Evolutionary conservation across 2,888 invertebrate species (phyloP), one percentile per base, ranked within the genome.

Genomic region (Ommatoiulus sabulosus): DNA sequence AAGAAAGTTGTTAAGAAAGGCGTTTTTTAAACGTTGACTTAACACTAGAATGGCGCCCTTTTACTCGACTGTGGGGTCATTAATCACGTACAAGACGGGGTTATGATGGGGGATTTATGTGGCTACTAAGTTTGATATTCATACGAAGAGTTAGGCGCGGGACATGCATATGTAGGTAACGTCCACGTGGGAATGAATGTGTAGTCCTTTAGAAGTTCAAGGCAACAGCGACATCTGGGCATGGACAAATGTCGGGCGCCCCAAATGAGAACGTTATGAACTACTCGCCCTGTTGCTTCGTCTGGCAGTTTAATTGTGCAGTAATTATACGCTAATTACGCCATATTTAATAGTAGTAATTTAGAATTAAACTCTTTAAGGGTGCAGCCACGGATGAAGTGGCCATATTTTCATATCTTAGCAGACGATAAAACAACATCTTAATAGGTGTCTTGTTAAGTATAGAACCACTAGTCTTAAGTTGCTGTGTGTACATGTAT

Each of bases 31-130:
- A 72, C 72, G 72, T 72, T 72, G 72, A 72, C 72, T 72, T 72
- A 72, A 72, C 72, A 72, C 72, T 24, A 8, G 24, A 72, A 72
- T 24, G 72, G 24, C 24, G 8, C 24, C 72, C 72, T 72, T 72
- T 48, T 24, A n/a, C 72, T 20, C 10, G 72, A 0, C 72, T 72
- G 20, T 72, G 72, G 72, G 72, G 72, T n/a, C 72, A 72, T 72
- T 72, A 72, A 72, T 72, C 72, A 72, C 72, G 72, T 72, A 24
- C 72, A 72, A 72, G 72, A 72, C 72, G 72, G 72, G 72, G 72
- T 72, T 72, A 24, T 72, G 72, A 72, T 72, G 72, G 72, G 72
- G 24, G 72, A 72, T 72, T 72, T 24, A 72, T 72, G 72, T 72
- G 72, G 72, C 72, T 20, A 24, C 72, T 24, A 72, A 72, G 72